Conservation (phyloP, 2,888 invertebrate species). For the Drosophila diplacantha region DNA sequence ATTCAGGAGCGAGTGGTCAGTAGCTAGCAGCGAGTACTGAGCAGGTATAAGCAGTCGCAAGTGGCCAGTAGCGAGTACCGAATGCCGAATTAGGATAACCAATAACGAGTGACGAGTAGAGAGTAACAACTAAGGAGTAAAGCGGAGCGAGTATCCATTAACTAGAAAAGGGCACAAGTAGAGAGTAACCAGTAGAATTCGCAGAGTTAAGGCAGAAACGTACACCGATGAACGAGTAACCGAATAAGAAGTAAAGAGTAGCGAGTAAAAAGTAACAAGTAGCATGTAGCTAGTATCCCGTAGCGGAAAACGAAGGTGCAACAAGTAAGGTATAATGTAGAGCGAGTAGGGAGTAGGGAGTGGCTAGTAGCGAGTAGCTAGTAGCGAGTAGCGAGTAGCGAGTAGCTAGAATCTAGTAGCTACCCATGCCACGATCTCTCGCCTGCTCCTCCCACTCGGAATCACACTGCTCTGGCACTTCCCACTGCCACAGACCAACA, state of each 20-base stretch:
- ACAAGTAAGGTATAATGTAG: no score
- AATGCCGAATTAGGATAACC: not conserved
- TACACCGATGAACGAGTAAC: no score
- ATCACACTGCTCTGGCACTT: conserved; percentile 7
- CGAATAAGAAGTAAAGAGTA: not conserved
- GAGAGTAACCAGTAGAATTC: not conserved
- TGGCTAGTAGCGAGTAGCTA: not conserved
- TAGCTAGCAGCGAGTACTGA: no score
- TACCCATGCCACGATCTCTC: conserved; percentile 36
- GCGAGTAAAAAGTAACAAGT: not conserved
- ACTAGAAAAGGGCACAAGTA: not conserved
- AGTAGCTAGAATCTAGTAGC: not conserved
- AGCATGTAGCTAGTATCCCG: no score
- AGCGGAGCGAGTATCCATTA: not conserved
- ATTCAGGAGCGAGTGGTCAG: no score
- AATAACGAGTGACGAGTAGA: not conserved
- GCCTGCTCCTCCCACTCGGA: conserved; percentile 7
- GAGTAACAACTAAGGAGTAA: not conserved
- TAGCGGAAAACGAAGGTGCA: no score
- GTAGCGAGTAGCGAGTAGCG: not conserved
- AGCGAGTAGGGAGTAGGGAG: no score
- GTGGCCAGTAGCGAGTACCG: not conserved
- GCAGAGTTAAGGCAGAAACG: no score
- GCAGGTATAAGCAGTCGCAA: no score
- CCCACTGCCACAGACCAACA: conserved; percentile 12